phyloP scores from a whole-genome alignment of 2,888 invertebrate genomes.

The Leistus spinibarbis region DNA sequence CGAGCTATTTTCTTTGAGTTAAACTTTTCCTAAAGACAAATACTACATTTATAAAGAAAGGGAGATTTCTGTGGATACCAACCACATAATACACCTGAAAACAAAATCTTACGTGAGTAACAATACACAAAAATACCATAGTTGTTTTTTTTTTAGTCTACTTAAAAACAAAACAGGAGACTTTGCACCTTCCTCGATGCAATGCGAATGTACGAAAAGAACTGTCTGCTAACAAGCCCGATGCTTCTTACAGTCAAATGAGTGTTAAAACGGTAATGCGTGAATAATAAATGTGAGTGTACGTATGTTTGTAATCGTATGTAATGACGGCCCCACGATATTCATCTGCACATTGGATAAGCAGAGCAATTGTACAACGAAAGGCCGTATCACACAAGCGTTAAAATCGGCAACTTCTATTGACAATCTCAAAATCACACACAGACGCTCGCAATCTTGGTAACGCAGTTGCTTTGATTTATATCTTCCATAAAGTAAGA shows the following conservation, averaged over 20 bases:
- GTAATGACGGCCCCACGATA: not conserved
- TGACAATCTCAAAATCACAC: too few species aligned
- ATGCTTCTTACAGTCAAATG: conserved; percentile 12
- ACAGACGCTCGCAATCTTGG: too few species aligned
- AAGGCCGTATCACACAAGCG: too few species aligned
- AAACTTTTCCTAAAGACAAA: not conserved
- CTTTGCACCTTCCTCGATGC: not conserved
- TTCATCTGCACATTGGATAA: not conserved
- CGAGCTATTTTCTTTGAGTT: not conserved
- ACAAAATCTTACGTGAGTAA: conserved; percentile 35
- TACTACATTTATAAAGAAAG: not conserved
- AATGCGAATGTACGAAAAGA: conserved; percentile 1
- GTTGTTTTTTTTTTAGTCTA: not conserved
- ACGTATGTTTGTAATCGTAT: not conserved
- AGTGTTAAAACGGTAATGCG: not conserved
- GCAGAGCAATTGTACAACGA: not conserved
- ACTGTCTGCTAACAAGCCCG: conserved; percentile 8
- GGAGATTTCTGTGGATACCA: conserved; percentile 8
- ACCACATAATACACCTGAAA: conserved; percentile 33
- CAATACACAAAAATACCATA: conserved; percentile 16
- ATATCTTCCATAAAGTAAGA: too few species aligned
- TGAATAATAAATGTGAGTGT: not conserved
- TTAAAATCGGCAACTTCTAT: too few species aligned
- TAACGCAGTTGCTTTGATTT: too few species aligned
- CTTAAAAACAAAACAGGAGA: not conserved